Conservation (phyloP, 2,888 invertebrate genomes). For the Eupithecia subfuscata region DNA sequence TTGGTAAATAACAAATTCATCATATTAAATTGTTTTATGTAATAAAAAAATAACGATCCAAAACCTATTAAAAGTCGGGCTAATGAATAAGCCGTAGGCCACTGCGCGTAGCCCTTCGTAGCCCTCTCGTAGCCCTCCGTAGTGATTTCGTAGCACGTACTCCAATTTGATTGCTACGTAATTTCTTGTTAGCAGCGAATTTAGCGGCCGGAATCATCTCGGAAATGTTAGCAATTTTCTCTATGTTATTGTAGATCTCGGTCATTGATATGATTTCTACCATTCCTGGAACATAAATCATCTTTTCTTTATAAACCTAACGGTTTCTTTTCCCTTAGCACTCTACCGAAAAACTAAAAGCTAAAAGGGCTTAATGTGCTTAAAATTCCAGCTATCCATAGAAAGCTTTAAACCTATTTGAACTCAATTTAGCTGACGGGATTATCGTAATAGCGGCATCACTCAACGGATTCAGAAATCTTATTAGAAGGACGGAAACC, state of each 20-base stretch:
- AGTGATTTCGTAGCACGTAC: slow-evolving; percentile 43
- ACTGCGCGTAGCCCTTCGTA: slow-evolving; percentile 31
- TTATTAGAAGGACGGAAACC: slow-evolving; percentile 53
- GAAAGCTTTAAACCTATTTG: slow-evolving; percentile 41
- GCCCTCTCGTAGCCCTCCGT: slow-evolving; percentile 32
- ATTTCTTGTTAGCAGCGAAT: slow-evolving; percentile 45
- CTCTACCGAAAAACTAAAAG: neutral
- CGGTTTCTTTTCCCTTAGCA: neutral
- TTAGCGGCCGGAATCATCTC: slow-evolving; percentile 39
- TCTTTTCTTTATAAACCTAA: neutral
- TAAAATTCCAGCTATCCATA: slow-evolving; percentile 1
- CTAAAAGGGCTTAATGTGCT: neutral
- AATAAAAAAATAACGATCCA: neutral
- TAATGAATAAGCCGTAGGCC: slow-evolving; percentile 15
- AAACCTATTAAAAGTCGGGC: neutral
- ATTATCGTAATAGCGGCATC: slow-evolving; percentile 51
- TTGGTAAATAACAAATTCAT: neutral
- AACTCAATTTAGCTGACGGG: slow-evolving; percentile 49
- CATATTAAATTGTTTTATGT: neutral
- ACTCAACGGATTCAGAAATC: slow-evolving; percentile 56
- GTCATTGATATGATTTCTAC: slow-evolving; percentile 27
- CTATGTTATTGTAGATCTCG: slow-evolving; percentile 39
- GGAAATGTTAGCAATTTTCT: slow-evolving; percentile 42
- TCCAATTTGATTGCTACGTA: slow-evolving; percentile 49
- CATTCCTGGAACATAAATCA: slow-evolving; percentile 10